These are phyloP conservation scores for Drosophila prostipennis DNA, from an alignment of 2,888 invertebrate genomes.

Conservation along the genomic window DNA sequence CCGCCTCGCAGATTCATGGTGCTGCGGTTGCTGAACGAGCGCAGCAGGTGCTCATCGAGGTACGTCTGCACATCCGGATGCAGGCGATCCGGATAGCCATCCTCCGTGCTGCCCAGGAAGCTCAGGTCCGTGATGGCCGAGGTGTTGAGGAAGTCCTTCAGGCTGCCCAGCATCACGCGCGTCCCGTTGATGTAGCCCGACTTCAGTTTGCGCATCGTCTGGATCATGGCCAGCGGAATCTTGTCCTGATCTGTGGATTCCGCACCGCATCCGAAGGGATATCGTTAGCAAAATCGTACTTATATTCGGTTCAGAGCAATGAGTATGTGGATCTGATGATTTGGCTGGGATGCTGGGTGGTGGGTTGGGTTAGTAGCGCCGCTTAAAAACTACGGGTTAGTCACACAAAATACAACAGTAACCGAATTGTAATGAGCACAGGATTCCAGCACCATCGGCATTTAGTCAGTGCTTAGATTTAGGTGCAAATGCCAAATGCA, in stretches of 20 bases:
- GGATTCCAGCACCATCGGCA: constrained; percentile 26
- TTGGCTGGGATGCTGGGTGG: constrained; percentile 16
- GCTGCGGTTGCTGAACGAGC: constrained; percentile 90
- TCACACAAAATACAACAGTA: constrained; percentile 58
- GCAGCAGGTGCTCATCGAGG: constrained; percentile 93
- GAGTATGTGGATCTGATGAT: constrained; percentile 14
- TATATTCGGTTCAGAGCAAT: neutral
- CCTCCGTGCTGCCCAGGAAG: constrained; percentile 96
- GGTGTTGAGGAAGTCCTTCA: constrained; percentile 97
- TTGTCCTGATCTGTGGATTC: constrained; percentile 91
- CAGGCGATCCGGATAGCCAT: constrained; percentile 94
- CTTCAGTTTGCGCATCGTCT: constrained; percentile 98
- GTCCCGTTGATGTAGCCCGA: constrained; percentile 99
- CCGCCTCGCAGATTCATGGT: constrained; percentile 87
- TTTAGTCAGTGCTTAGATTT: neutral
- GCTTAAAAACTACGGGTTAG: constrained; percentile 56
- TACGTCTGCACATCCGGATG: constrained; percentile 94
- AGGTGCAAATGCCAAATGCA: constrained; percentile 9
- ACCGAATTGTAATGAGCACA: constrained; percentile 28
- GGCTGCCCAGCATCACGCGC: constrained; percentile 96
- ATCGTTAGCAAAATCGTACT: constrained; percentile 12
- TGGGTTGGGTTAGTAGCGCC: constrained; percentile 34
- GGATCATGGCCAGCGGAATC: constrained; percentile 96
- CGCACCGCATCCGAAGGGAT: neutral
- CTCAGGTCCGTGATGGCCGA: constrained; percentile 99